Conservation (phyloP, 2,113 vertebrate genomes). For the Mystacornis crossleyi region DNA sequence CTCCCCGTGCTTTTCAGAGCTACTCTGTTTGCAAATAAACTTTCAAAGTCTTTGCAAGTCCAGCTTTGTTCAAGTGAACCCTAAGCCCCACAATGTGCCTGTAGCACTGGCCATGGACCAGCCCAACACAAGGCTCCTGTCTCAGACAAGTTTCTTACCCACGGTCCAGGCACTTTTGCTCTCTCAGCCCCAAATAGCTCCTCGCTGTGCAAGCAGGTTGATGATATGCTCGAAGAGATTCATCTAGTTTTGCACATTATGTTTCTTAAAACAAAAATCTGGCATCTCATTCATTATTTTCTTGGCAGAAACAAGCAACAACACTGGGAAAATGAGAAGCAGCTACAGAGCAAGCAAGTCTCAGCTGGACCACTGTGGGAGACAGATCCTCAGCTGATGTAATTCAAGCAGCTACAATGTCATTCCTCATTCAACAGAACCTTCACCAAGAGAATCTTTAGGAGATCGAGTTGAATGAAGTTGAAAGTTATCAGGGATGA, state of each 20-base stretch:
- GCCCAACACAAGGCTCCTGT: not conserved
- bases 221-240: not conserved
- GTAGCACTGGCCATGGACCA: not conserved
- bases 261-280: not conserved
- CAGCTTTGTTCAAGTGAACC: not conserved
- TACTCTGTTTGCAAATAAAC: not conserved
- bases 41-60: not conserved
- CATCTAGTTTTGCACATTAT: not conserved
- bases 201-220: not conserved
- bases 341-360: not conserved
- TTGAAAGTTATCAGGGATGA: not conserved
- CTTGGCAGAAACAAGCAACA: not conserved
- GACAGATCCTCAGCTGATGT: not conserved
- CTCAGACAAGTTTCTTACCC: not conserved
- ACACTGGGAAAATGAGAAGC: not conserved
- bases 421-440: not conserved
- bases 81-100: rapidly evolving
- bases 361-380: not conserved
- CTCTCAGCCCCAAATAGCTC: not conserved
- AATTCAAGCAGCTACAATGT: not conserved
- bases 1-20: not conserved
- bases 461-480: not conserved
- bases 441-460: not conserved
- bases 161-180: not conserved
- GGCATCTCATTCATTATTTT: not conserved